Base-by-base conservation (phyloP, 1,140 invertebrate species). In the Centruroides vittatus region DNA sequence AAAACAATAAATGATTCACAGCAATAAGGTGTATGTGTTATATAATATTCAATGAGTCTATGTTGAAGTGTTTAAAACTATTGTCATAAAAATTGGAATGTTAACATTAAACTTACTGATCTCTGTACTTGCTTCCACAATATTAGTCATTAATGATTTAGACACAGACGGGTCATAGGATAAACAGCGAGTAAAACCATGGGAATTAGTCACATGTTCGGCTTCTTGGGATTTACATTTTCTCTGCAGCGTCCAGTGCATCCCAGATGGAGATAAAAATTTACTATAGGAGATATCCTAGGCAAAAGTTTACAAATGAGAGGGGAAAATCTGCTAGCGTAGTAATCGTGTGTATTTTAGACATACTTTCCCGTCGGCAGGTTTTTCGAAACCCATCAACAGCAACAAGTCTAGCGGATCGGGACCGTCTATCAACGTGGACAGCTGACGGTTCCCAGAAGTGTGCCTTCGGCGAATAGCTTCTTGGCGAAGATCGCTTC, bases 401-500 rank as follows among this genome's bases (percentile, higher is more conserved):
- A 56, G 58, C 41, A 93, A 73, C 13, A 89, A 78, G 74, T 88
- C 83, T 73, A 89, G 89, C 12, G 88, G 85, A 78, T 93, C 89
- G 50, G 84, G 76, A 66, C 81, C 84, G 76, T 92, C 89, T 67
- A 84, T 87, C 47, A 89, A 86, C 6, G 87, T 79, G 34, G 89
- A 91, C 13, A 93, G 71, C 8, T 89, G 89, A 63, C 89, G 80
- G 61, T 84, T 84, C 35, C 85, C 86, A 7, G 87, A 86, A 67
- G 89, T 88, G 69, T 88, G 78, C 66, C 88, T 81, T 57, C 89
- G 77, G 11, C 82, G 80, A 10, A 81, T 68, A 34, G 57, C 66
- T 13, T 89, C 86, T 73, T 84, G 84, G 59, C 85, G 81, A 47
- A 82, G 71, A 68, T 88, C 86, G 60, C 81, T 77, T 71, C 86